Evolutionary conservation across 2,797 vertebrate genomes (phyloP).

Genomic region (Danio choprae): DNA sequence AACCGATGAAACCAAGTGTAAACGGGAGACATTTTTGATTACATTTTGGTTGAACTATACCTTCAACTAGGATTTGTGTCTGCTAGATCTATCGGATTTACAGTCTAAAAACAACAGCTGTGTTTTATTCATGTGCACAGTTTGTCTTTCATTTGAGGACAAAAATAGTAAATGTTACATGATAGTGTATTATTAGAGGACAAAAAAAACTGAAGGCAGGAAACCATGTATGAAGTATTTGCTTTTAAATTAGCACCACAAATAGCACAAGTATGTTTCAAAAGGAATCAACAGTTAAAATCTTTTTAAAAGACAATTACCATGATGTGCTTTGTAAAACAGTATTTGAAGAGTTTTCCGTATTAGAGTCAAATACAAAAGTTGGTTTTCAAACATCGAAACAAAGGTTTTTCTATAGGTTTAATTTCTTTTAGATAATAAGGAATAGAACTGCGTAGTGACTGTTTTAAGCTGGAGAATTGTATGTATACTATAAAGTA

Average conservation of each 20-base stretch:
- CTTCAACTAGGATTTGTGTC: not conserved
- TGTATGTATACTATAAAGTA: too few species aligned
- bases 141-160: conserved; percentile 22
- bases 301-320: too few species aligned
- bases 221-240: conserved; percentile 48
- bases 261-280: conserved; percentile 35
- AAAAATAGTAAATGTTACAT: conserved; percentile 4
- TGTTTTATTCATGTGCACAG: conserved; percentile 35
- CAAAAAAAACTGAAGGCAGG: conserved; percentile 33
- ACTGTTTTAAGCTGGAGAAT: too few species aligned
- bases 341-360: conserved; percentile 39
- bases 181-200: conserved; percentile 16
- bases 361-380: conserved; percentile 12
- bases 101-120: conserved; percentile 42
- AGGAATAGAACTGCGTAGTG: too few species aligned
- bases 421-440: too few species aligned
- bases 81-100: not conserved
- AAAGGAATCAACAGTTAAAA: conserved; percentile 39
- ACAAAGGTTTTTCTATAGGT: too few species aligned
- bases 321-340: conserved; percentile 61
- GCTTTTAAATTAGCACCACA: conserved; percentile 53
- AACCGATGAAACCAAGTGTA: too few species aligned
- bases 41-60: too few species aligned
- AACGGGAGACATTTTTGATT: too few species aligned
- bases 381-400: too few species aligned